These are phyloP conservation scores for Cecropterus lyciades DNA, from an alignment of 1,140 invertebrate species.

Conservation along the genomic window DNA sequence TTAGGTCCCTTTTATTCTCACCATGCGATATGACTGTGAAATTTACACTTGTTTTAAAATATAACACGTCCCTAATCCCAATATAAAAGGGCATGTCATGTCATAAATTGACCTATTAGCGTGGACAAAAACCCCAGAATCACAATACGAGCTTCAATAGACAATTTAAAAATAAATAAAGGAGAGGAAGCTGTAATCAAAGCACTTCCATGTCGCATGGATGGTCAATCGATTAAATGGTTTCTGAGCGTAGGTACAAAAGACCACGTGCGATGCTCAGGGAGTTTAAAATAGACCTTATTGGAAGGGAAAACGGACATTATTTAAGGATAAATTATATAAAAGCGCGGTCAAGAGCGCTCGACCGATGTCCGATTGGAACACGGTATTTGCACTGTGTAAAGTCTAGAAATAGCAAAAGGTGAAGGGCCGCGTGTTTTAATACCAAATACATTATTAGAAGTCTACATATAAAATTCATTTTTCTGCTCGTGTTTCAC, in stretches of 20 bases:
- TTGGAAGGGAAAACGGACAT: conserved; percentile 1
- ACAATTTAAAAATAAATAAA: conserved; percentile 76
- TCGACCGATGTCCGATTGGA: conserved; percentile 20
- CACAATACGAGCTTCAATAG: conserved; percentile 52
- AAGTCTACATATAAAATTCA: neutral
- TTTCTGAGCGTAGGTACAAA: conserved; percentile 43
- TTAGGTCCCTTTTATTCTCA: no score
- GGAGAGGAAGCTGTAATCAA: conserved; percentile 76
- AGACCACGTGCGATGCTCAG: conserved; percentile 45
- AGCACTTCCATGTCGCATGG: conserved; percentile 67
- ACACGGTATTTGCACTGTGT: conserved; percentile 28
- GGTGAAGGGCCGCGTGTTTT: conserved; percentile 26
- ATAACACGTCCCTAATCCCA: conserved; percentile 1
- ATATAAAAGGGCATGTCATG: neutral
- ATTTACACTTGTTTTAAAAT: neutral
- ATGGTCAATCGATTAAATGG: conserved; percentile 73
- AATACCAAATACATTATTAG: neutral
- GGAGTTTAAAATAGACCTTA: conserved; percentile 15
- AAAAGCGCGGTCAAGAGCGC: conserved; percentile 12
- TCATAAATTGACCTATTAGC: conserved; percentile 49
- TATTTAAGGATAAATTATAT: neutral
- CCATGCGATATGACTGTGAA: no score
- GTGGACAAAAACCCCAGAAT: conserved; percentile 47
- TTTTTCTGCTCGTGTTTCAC: no score
- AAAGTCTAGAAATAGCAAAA: conserved; percentile 28